These are phyloP conservation scores for Spheniscus humboldti DNA, from an alignment of 2,797 vertebrate species.

Conservation along the genomic window DNA sequence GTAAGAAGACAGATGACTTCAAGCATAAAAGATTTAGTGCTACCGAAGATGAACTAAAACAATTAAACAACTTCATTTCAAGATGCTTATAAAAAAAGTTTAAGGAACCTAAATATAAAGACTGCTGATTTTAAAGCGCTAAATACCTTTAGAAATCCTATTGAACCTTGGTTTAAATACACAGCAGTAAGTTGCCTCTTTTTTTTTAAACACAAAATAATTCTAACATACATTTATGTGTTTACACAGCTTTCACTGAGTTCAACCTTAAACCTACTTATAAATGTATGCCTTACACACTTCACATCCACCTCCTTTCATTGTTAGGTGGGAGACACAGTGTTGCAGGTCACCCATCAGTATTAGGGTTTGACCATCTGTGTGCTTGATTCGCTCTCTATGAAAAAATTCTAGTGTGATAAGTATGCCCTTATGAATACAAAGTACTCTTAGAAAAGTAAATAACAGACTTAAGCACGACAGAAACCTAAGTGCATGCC, in stretches of 20 bases:
- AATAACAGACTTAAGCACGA: background rate
- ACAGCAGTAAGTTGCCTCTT: background rate
- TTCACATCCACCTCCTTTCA: background rate
- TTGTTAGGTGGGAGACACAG: background rate
- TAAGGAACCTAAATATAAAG: background rate
- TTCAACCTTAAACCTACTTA: background rate
- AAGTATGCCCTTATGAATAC: background rate
- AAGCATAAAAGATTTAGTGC: background rate
- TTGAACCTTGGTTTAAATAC: background rate
- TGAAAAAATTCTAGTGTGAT: background rate
- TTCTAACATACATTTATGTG: background rate
- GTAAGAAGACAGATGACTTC: background rate
- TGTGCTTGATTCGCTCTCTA: background rate
- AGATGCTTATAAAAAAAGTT: background rate
- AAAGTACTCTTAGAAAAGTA: background rate
- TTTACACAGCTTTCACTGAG: background rate
- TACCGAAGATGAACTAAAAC: background rate
- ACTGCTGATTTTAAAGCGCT: background rate
- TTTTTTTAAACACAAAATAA: background rate
- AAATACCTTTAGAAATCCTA: background rate
- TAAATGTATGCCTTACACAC: background rate
- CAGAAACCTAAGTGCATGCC: background rate
- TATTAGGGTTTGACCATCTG: background rate
- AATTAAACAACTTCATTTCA: background rate
- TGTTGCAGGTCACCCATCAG: background rate